phyloP scores from a whole-genome alignment of 2,888 invertebrate genomes.

The Parapristionchus giblindavisi region DNA sequence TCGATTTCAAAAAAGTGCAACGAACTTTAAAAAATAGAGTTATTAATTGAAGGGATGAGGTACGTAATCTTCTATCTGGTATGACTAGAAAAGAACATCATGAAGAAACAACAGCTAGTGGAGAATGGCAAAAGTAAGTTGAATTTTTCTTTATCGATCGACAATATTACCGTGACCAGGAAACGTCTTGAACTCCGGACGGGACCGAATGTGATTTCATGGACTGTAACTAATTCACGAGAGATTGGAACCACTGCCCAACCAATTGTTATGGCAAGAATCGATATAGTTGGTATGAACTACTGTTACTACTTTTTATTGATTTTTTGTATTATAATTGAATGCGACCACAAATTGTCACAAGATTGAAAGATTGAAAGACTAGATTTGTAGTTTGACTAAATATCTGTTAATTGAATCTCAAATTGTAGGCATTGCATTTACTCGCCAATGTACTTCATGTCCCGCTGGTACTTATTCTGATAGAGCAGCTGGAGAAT shows the following conservation, averaged over 20 bases:
- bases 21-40: background rate
- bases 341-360: too few relatives aligned
- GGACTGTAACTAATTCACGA: constrained; percentile 73
- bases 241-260: constrained; percentile 55
- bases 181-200: constrained; percentile 69
- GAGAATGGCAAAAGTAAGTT: constrained; percentile 37
- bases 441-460: constrained; percentile 73
- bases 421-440: constrained; percentile 74
- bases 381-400: too few relatives aligned
- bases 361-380: too few relatives aligned
- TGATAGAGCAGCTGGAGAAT: constrained; percentile 70
- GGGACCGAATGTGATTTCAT: constrained; percentile 74
- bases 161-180: constrained; percentile 35
- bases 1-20: background rate
- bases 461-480: constrained; percentile 73
- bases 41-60: constrained; percentile 32
- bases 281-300: constrained; percentile 59
- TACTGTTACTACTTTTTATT: too few relatives aligned
- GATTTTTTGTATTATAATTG: too few relatives aligned
- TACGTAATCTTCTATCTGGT: constrained; percentile 34
- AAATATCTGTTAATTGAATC: too few relatives aligned
- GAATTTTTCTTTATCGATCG: background rate
- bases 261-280: constrained; percentile 62
- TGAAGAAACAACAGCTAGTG: background rate
- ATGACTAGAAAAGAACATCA: background rate